A percentile compares a stretch with the other conserved stretches of the same genome.
These are phyloP conservation scores for Lysandra coridon DNA, from an alignment of 2,888 invertebrate species.

Conservation along the genomic window DNA sequence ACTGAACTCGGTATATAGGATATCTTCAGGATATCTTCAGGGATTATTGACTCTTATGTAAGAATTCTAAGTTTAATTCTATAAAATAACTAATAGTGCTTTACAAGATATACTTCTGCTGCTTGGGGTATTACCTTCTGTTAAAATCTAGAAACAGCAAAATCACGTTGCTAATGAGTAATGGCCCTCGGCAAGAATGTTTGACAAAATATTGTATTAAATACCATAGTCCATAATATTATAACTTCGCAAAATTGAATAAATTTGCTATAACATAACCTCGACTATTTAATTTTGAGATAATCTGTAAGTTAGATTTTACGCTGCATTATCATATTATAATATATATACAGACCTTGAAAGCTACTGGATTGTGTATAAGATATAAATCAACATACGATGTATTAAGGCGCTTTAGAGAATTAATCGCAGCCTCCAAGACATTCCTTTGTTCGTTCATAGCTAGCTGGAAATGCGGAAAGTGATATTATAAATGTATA, in stretches of 20 bases:
- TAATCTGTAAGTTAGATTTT: background rate
- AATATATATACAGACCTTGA: constrained; percentile 50
- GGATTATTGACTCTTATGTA: too few relatives aligned
- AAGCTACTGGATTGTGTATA: constrained; percentile 74
- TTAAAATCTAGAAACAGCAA: too few relatives aligned
- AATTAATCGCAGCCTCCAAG: constrained; percentile 53
- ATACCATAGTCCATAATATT: too few relatives aligned
- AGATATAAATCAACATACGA: constrained; percentile 79
- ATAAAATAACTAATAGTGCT: too few relatives aligned
- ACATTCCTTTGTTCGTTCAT: constrained; percentile 56
- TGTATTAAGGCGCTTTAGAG: constrained; percentile 71
- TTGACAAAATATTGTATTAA: too few relatives aligned
- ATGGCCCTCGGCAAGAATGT: background rate
- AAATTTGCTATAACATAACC: background rate
- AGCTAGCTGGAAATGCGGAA: constrained; percentile 54
- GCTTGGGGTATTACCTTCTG: too few relatives aligned
- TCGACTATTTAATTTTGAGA: background rate
- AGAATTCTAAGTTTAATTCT: too few relatives aligned
- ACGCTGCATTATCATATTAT: background rate
- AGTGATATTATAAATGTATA: background rate
- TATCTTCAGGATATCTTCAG: too few relatives aligned
- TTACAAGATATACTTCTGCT: too few relatives aligned
- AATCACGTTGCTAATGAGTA: background rate
- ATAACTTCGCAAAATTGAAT: background rate
- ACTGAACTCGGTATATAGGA: too few relatives aligned